Conservation (phyloP, 2,888 invertebrate species). For the Galeruca laticollis region DNA sequence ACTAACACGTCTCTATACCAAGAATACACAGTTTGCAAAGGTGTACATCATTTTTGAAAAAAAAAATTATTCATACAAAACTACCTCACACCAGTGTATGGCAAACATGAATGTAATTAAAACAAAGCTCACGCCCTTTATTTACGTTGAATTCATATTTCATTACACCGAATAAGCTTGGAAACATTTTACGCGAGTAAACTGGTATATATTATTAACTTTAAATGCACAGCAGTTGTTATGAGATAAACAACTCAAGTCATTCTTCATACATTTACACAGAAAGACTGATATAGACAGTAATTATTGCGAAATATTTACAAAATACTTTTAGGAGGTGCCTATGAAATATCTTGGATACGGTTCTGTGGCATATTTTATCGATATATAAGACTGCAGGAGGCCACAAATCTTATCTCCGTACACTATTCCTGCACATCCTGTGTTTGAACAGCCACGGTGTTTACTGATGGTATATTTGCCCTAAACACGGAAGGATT, state of each 20-base stretch:
- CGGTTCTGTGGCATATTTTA: background rate
- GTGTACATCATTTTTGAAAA: background rate
- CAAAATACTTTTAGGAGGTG: background rate
- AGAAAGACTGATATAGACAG: too few species aligned
- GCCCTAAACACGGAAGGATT: constrained; percentile 59
- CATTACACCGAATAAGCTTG: background rate
- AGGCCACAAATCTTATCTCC: constrained; percentile 57
- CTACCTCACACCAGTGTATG: background rate
- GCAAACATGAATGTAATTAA: constrained; percentile 6
- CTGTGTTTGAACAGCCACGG: constrained; percentile 61
- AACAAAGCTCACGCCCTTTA: background rate
- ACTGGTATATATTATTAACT: background rate
- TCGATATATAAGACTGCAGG: constrained; percentile 27
- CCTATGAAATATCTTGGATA: background rate
- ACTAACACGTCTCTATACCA: too few species aligned
- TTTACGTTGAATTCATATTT: constrained; percentile 10
- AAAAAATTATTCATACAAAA: background rate
- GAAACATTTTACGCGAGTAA: constrained; percentile 3
- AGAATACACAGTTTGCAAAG: too few species aligned
- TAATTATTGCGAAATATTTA: background rate
- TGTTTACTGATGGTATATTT: constrained; percentile 62
- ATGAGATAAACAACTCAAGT: too few species aligned
- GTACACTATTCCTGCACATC: constrained; percentile 52
- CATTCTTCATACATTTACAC: too few species aligned
- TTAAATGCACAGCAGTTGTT: background rate